Conservation (phyloP, 2,113 vertebrate genomes). For the Antechinus flavipes region DNA sequence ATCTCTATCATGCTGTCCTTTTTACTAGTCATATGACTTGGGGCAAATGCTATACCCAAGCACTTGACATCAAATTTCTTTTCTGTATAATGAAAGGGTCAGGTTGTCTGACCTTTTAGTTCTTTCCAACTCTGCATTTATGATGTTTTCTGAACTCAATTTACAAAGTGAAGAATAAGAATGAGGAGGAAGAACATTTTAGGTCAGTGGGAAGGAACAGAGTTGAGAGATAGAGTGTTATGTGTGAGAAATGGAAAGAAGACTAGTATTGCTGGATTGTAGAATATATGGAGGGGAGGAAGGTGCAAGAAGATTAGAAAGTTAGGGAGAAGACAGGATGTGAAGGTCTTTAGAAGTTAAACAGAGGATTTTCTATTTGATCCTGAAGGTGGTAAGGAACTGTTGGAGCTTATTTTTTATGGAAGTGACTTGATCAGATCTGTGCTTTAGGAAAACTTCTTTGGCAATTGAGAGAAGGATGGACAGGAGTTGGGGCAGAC, state of each 20-base stretch:
- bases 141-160: background rate
- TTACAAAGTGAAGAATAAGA: constrained; percentile 67
- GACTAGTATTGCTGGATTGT: background rate
- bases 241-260: background rate
- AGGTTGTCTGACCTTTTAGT: background rate
- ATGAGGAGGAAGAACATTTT: background rate
- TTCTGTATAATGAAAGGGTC: background rate
- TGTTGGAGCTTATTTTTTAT: background rate
- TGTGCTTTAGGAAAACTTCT: background rate
- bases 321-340: background rate
- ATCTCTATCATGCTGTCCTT: background rate
- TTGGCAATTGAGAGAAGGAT: background rate
- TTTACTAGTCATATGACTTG: background rate
- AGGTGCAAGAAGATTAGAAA: background rate
- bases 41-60: background rate
- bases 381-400: background rate
- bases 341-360: background rate
- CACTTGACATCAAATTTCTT: background rate
- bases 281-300: background rate
- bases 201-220: background rate
- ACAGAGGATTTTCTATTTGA: background rate
- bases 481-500: background rate
- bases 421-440: background rate
- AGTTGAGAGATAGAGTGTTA: no score
- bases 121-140: background rate